phyloP scores from a whole-genome alignment of 2,797 vertebrate genomes.

The Chromis chromis region DNA sequence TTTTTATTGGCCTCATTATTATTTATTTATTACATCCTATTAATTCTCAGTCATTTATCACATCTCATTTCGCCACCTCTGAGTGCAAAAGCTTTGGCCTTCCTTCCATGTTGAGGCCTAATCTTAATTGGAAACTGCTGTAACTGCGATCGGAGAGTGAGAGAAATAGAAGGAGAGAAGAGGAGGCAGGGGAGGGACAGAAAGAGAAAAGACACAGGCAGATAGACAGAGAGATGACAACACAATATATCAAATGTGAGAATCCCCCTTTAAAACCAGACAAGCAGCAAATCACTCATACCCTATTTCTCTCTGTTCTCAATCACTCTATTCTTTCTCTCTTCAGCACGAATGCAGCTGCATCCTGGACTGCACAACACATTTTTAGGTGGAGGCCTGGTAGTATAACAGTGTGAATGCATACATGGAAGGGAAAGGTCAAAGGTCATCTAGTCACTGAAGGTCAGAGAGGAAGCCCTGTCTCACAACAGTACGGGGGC shows the following conservation, averaged over 20 bases:
- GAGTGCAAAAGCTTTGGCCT: conserved; percentile 45
- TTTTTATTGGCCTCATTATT: conserved; percentile 61
- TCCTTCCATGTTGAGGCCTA: conserved; percentile 50
- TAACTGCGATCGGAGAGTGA: conserved; percentile 29
- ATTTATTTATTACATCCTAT: conserved; percentile 69
- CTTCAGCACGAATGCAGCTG: conserved; percentile 48
- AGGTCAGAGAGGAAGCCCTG: conserved; percentile 71
- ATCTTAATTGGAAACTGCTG: conserved; percentile 77
- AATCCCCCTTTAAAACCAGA: conserved; percentile 58
- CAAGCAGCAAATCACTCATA: conserved; percentile 57
- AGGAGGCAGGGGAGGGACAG: conserved; percentile 13
- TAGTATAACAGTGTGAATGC: conserved; percentile 22
- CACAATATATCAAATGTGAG: conserved; percentile 60
- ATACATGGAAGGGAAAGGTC: conserved; percentile 46
- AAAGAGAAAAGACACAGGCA: conserved; percentile 24
- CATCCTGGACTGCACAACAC: conserved; percentile 38
- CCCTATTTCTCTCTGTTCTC: conserved; percentile 29
- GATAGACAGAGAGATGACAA: conserved; percentile 52
- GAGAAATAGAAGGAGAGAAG: background rate
- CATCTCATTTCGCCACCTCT: conserved; percentile 26
- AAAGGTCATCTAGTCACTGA: conserved; percentile 56
- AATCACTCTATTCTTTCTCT: conserved; percentile 20
- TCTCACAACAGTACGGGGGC: conserved; percentile 39
- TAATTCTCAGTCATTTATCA: conserved; percentile 66
- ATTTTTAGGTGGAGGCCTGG: conserved; percentile 25